A percentile compares a stretch with the other conserved stretches of the same genome.
These are phyloP conservation scores for Dryoscopus gambensis DNA, from an alignment of 2,113 vertebrate species.

Conservation along the genomic window DNA sequence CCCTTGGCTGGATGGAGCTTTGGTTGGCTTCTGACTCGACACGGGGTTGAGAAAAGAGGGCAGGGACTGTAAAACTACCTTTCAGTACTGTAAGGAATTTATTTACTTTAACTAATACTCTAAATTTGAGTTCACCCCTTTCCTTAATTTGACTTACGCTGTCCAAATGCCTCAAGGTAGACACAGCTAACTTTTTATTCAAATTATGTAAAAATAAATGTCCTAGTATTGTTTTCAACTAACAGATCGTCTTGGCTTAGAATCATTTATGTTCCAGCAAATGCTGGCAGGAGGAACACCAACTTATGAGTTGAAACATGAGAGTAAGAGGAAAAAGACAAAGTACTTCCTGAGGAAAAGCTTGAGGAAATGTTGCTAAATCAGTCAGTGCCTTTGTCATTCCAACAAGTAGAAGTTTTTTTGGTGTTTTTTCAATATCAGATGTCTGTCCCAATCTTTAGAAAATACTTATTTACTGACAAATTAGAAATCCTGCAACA, in stretches of 20 bases:
- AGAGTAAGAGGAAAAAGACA: not conserved
- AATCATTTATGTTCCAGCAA: not conserved
- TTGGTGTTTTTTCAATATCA: not conserved
- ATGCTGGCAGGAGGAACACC: not conserved
- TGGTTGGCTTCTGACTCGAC: not conserved
- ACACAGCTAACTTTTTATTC: not conserved
- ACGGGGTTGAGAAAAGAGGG: not conserved
- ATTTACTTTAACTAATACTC: not conserved
- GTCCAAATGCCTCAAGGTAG: not conserved
- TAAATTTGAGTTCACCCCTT: not conserved
- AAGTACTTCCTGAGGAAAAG: not conserved
- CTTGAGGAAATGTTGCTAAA: not conserved
- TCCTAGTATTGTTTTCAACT: not conserved
- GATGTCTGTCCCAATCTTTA: not conserved
- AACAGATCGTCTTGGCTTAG: not conserved
- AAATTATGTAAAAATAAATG: not conserved
- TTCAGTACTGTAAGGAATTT: not conserved
- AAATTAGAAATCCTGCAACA: not conserved
- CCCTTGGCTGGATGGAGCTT: not conserved
- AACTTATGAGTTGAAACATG: not conserved
- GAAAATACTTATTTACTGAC: not conserved
- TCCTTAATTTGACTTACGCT: not conserved
- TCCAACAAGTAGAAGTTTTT: not conserved
- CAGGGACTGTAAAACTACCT: not conserved
- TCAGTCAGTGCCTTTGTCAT: not conserved